phyloP scores from a whole-genome alignment of 1,140 invertebrate genomes.

The Aplysia californica region DNA sequence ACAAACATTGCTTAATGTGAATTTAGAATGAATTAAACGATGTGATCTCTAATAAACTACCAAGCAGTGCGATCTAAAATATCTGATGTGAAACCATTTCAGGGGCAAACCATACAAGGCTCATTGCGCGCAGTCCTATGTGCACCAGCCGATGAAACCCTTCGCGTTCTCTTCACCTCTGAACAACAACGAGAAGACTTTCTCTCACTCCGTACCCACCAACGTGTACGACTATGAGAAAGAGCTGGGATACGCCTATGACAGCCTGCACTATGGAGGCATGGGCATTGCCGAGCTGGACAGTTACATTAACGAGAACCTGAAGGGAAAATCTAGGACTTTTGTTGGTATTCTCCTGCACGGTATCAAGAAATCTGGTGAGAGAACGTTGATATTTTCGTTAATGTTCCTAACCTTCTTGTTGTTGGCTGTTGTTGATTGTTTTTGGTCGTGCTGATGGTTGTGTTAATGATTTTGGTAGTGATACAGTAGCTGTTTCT shows the following conservation, averaged over 20 bases:
- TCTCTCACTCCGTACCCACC: slow-evolving; percentile 23
- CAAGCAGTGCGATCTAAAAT: no score
- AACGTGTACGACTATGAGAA: slow-evolving; percentile 38
- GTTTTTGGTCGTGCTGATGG: no score
- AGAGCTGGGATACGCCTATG: slow-evolving; percentile 36
- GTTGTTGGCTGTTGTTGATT: no score
- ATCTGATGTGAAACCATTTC: no score
- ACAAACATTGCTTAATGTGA: no score
- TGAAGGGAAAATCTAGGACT: slow-evolving; percentile 18
- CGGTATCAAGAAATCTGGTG: slow-evolving; percentile 25
- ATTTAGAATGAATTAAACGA: no score
- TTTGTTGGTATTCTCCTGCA: slow-evolving; percentile 32
- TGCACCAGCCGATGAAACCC: slow-evolving; percentile 30
- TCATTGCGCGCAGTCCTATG: slow-evolving; percentile 33
- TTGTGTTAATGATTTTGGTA: no score
- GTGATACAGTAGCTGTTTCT: no score
- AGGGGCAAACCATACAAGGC: slow-evolving; percentile 33
- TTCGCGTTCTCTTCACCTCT: slow-evolving; percentile 31
- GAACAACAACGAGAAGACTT: slow-evolving; percentile 37
- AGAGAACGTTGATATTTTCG: no score
- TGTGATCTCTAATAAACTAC: no score
- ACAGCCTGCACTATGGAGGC: slow-evolving; percentile 36
- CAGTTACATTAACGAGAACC: slow-evolving; percentile 19
- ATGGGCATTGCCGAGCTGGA: slow-evolving; percentile 34
- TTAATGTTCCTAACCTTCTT: no score